Base-by-base conservation (phyloP, 2,888 invertebrate species). In the Dryomyza anilis region DNA sequence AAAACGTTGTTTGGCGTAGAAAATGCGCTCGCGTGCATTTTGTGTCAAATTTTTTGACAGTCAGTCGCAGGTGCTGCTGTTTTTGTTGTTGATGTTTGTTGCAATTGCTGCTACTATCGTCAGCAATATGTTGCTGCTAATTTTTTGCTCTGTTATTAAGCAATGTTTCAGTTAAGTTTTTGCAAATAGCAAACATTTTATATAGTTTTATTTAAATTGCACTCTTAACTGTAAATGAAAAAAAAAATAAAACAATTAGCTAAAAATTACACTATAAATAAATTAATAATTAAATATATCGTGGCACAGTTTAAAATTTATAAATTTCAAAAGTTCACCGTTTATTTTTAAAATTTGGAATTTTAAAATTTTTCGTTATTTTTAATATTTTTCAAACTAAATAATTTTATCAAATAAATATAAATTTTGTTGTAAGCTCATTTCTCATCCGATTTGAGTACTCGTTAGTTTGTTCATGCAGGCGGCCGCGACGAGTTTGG, bases 1-100 rank as follows among this genome's bases (percentile, higher is more conserved):
- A 66, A 72, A 70, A 68, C 66, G 68, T 65, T 72, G 57, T 63
- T 65, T n/a, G n/a, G n/a, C 7, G 29, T 53, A 53, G 23, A 68
- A 67, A 73, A 69, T 73, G 72, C 77, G 76, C 73, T 73, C 69
- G 78, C 74, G 78, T 73, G 76, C 79, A 79, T 79, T 80, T 79
- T 80, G 80, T 74, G 74, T 71, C 60, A 63, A 64, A 67, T 71
- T 60, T 29, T 55, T 33, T 33, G 16, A 43, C 29, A n/a, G 58
- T 60, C 23, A 58, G 52, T 39, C 50, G 46, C 46, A 12, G 30
- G 25, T 23, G 56, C 45, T 23, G 33, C 29, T 60, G 50, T 58
- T 30, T 43, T 36, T 30, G 39, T 53, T 57, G 45, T 64, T 62
- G 25, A 48, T 59, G 39, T 50, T 39, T 30, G n/a, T 67, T 53